Conservation (phyloP, 2,797 vertebrate species). For the Acanthiza pusilla region DNA sequence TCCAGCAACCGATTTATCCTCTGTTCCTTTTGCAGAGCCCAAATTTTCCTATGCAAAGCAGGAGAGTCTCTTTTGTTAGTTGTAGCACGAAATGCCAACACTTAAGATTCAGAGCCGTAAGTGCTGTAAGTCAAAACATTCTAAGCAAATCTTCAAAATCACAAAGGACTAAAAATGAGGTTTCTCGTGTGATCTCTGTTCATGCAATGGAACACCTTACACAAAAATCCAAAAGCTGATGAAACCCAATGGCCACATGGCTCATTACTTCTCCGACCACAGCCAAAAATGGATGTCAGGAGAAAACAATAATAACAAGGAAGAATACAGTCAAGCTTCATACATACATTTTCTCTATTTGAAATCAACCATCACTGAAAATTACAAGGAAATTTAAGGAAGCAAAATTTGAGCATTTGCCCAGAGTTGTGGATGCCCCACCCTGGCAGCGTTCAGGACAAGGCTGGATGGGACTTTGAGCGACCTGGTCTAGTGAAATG, state of each 20-base stretch:
- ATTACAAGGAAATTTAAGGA: background rate
- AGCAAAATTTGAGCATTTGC: background rate
- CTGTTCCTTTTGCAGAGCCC: background rate
- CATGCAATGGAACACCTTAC: background rate
- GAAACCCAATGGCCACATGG: background rate
- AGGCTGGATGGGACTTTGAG: background rate
- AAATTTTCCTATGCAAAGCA: background rate
- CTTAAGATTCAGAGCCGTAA: background rate
- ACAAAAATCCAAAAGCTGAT: background rate
- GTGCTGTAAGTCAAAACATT: background rate
- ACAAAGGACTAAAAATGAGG: background rate
- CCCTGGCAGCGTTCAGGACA: background rate
- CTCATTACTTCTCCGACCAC: background rate
- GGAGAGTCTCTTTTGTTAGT: background rate
- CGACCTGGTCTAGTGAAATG: background rate
- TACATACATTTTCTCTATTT: background rate
- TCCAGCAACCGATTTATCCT: background rate
- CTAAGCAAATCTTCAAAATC: background rate
- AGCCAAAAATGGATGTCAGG: background rate
- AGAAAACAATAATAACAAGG: background rate
- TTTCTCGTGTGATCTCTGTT: background rate
- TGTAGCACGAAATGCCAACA: background rate
- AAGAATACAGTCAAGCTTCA: background rate
- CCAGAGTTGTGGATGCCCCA: background rate
- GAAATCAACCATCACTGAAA: background rate